A percentile compares a stretch with the other conserved stretches of the same genome.
Conservation (phyloP, 2,888 invertebrate genomes). For the Syrphus vitripennis region DNA sequence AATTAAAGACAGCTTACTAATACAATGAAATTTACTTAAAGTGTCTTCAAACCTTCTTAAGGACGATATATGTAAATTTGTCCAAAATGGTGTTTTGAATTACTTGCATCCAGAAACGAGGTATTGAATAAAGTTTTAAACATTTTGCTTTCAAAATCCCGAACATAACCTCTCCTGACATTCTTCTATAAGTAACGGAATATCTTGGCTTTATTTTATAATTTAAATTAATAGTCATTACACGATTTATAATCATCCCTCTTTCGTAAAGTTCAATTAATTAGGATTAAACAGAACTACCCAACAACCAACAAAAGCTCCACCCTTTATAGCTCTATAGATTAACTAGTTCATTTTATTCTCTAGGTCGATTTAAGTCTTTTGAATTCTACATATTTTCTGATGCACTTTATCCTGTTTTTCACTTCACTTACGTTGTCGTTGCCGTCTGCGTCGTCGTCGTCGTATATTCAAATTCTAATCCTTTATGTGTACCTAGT, state of each 20-base stretch:
- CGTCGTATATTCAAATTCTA: not conserved
- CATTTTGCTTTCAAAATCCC: not conserved
- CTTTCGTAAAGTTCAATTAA: not conserved
- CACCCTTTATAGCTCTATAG: no score
- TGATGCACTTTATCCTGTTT: slow-evolving; percentile 4
- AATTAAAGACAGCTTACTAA: no score
- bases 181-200: not conserved
- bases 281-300: not conserved
- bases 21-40: no score
- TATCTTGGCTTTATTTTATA: not conserved
- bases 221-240: not conserved
- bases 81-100: no score
- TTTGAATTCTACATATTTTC: not conserved
- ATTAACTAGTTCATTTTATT: not conserved
- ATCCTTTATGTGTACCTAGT: not conserved
- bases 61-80: no score
- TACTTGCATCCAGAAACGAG: no score
- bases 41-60: no score
- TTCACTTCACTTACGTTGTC: not conserved
- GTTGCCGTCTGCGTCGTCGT: not conserved
- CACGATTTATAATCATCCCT: not conserved
- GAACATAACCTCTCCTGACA: not conserved
- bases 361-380: not conserved
- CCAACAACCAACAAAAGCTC: not conserved
- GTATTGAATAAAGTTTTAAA: no score